Conservation (phyloP, 2,113 vertebrate genomes). For the Conger conger region DNA sequence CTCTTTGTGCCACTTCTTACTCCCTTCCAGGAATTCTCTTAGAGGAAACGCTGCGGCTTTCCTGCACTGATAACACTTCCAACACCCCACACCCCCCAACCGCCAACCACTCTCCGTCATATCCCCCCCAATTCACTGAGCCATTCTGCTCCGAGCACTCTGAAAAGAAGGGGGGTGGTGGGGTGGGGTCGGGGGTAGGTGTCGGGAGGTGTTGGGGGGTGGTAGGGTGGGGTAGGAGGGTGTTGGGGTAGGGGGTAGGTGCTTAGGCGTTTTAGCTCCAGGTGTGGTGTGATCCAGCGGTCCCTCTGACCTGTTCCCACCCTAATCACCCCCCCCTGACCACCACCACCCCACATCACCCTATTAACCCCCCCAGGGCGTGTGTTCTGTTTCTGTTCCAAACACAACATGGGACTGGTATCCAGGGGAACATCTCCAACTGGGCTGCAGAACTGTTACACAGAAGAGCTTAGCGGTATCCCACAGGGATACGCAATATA, state of each 20-base stretch:
- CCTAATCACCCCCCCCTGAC: background rate
- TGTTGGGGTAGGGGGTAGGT: no score
- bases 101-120: background rate
- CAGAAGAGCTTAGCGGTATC: no score
- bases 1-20: slow-evolving; percentile 64
- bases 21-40: slow-evolving; percentile 73
- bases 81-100: slow-evolving; percentile 38
- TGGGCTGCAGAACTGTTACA: no score
- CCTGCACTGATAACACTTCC: slow-evolving; percentile 55
- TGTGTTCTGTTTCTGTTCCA: background rate
- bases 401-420: background rate
- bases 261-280: no score
- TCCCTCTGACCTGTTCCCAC: background rate
- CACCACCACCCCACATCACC: background rate
- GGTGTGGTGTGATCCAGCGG: background rate
- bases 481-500: no score
- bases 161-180: no score
- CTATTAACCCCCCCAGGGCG: background rate
- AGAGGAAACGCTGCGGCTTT: slow-evolving; percentile 58
- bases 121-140: background rate
- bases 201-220: no score
- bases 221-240: no score
- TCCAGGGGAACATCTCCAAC: background rate
- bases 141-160: background rate
- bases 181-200: no score